A percentile compares a stretch with the other conserved stretches of the same genome.
phyloP scores from a whole-genome alignment of 2,113 vertebrate genomes.

The Callaeas wilsoni region DNA sequence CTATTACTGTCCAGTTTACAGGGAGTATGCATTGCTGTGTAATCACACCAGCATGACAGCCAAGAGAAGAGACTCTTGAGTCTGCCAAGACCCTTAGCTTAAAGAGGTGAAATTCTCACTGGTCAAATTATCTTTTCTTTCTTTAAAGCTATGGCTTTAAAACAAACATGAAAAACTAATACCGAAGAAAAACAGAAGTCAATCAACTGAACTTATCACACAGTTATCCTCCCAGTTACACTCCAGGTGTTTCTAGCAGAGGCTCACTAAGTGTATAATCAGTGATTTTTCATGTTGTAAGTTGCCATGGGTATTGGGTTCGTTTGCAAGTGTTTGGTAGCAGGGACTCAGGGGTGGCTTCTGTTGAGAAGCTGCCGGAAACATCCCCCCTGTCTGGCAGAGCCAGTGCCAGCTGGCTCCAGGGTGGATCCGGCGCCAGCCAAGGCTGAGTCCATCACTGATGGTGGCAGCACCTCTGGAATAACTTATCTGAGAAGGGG shows the following conservation, averaged over 20 bases:
- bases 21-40: neutral
- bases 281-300: neutral
- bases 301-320: neutral
- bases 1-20: neutral
- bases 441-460: neutral
- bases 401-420: neutral
- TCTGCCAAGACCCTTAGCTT: neutral
- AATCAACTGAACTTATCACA: neutral
- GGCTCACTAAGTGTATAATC: neutral
- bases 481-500: neutral
- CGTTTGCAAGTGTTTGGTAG: neutral
- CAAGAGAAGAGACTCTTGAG: neutral
- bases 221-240: neutral
- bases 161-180: neutral
- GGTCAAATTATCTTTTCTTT: neutral
- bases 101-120: neutral
- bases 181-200: neutral
- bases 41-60: neutral
- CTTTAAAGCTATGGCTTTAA: neutral
- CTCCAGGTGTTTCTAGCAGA: neutral
- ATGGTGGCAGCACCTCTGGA: neutral
- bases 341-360: neutral
- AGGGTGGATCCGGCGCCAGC: accelerated
- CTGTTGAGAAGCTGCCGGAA: neutral
- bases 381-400: accelerated